These are phyloP conservation scores for Achatina immaculata DNA, from an alignment of 1,140 invertebrate species.

Conservation along the genomic window DNA sequence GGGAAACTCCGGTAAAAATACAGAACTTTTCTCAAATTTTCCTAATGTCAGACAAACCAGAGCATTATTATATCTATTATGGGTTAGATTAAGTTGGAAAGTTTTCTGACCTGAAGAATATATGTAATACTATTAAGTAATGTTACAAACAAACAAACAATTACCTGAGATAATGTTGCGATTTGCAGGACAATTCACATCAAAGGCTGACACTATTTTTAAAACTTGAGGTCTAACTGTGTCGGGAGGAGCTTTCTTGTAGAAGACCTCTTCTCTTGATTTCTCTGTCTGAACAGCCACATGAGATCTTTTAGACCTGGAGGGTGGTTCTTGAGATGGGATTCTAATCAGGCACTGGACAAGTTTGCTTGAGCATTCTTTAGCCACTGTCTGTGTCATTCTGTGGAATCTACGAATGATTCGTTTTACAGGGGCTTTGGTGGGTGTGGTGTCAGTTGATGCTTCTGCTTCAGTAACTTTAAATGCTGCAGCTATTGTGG, in stretches of 20 bases:
- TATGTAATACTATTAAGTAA: not conserved
- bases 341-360: conserved; percentile 11
- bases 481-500: not conserved
- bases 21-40: no score
- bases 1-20: no score
- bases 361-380: not conserved
- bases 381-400: not conserved
- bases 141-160: not conserved
- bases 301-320: not conserved
- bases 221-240: not conserved
- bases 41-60: no score
- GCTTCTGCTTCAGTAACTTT: not conserved
- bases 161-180: not conserved
- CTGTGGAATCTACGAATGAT: conserved; percentile 17
- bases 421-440: not conserved
- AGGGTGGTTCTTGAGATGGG: not conserved
- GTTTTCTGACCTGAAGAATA: not conserved
- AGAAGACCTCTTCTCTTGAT: not conserved
- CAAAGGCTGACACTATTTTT: not conserved
- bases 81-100: no score
- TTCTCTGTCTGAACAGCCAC: not conserved
- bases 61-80: no score
- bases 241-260: not conserved
- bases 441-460: not conserved
- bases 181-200: not conserved